Conservation (phyloP, 2,797 vertebrate species). For the Vipera latastei region DNA sequence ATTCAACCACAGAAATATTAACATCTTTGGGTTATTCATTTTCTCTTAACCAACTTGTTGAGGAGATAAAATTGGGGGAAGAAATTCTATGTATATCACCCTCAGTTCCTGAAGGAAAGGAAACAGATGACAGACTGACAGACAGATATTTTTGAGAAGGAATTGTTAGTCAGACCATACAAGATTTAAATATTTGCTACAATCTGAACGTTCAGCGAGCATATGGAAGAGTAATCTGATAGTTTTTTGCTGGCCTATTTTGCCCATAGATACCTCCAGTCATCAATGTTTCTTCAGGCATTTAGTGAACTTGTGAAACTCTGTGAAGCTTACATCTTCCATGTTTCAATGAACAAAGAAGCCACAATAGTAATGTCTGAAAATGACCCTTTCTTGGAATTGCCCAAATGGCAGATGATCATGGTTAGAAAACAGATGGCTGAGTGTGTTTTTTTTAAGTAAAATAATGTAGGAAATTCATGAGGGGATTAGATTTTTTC, state of each 20-base stretch:
- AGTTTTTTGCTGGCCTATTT: neutral
- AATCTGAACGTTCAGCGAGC: neutral
- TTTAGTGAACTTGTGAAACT: neutral
- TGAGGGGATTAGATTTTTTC: neutral
- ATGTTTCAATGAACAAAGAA: neutral
- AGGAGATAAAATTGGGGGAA: neutral
- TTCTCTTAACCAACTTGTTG: neutral
- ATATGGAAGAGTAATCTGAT: neutral
- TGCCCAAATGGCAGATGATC: neutral
- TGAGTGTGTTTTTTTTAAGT: too few species aligned
- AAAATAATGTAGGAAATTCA: neutral
- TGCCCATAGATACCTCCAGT: neutral
- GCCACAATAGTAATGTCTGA: neutral
- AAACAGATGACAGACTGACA: neutral
- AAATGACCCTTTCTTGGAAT: neutral
- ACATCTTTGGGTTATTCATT: neutral
- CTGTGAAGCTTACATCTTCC: too few species aligned
- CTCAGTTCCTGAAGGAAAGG: neutral
- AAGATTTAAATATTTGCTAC: neutral
- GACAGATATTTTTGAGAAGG: neutral
- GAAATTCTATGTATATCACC: neutral
- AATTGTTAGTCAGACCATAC: neutral
- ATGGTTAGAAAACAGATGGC: neutral
- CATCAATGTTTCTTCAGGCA: neutral
- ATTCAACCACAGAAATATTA: neutral